Evolutionary conservation across 2,888 invertebrate species (phyloP), one percentile per base, ranked within the genome.

Genomic region (Pimpla rufipes): DNA sequence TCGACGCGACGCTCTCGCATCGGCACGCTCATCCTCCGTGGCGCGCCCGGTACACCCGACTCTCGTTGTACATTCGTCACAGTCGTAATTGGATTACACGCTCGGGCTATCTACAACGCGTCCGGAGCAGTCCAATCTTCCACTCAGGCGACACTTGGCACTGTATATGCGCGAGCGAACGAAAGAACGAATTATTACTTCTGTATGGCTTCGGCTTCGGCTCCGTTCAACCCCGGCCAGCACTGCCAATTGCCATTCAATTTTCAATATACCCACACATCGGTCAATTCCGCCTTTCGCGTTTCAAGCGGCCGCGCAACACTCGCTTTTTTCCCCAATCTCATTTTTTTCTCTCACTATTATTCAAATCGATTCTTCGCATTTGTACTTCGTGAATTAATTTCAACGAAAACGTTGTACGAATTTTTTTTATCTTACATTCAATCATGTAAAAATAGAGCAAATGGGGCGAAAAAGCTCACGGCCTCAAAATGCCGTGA

Each of bases 71-170:
- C 88, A 86, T 87, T 86, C 88, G 89, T 90, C 89, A 89, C 88
- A 87, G 75, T 90, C 88, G 90, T 90, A 90, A 90, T 90, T 91
- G 90, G 90, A 90, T 91, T 90, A 90, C 90, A 91, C 90, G 90
- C 88, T 89, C 88, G 86, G 86, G 85, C 40, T 86, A 87, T 89
- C 87, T 85, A 81, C 86, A 84, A 83, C 81, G 86, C 86, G 84
- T 86, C 81, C 84, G 86, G 86, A 88, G 87, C 88, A 87, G 88
- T 89, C 90, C 91, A 91, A 91, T 91, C 90, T 91, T 91, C 91
- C 91, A 91, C 90, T 91, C 91, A 91, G 91, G 88, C 91, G 88
- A 89, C 90, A 91, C 91, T 79, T 79, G 80, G 70, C 68, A 87
- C 87, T 87, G 86, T 89, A 87, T 90, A 87, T 88, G 84, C 87